Evolutionary conservation across 1,140 invertebrate species (phyloP), one percentile per base, ranked within the genome.

Genomic region (Papilio machaon): DNA sequence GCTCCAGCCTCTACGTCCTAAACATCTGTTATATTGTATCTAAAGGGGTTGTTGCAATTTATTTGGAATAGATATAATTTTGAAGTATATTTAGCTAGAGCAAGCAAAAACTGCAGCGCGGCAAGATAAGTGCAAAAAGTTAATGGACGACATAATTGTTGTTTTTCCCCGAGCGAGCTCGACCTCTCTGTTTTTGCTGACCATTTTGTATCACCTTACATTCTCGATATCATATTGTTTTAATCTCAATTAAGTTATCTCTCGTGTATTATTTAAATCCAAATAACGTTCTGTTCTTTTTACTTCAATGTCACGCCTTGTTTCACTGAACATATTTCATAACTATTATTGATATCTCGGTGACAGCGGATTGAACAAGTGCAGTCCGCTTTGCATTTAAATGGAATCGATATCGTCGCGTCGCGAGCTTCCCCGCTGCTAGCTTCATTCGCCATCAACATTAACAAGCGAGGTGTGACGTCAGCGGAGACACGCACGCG

Each of bases 81-180:
- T 35, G n/a, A 67, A 67, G 64, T 35, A 15, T 80, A 82, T 80
- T 82, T 74, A 73, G 19, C 13, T 49, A 47, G 13, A 76, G 35
- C n/a, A 15, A 43, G 43, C 47, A 46, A 79, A 74, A 82, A 78
- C 76, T 78, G 60, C 74, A 10, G 5, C 6, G 46, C 58, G 19
- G 78, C 64, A 58, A 67, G 49, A 35, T 79, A 47, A 35, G 77
- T 60, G 74, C 81, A 84, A 84, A 84, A 84, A 84, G 75, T 77
- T 82, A 83, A 83, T 81, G 74, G 52, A 58, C 35, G 73, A 80
- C 78, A 74, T 82, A 82, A 82, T 83, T 82, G 82, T 82, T 43
- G 81, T 81, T 83, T 82, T 82, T 83, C 58, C 43, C 64, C 60
- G 73, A 47, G 43, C 38, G 35, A 47, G 38, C 47, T 43, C 75